phyloP scores from a whole-genome alignment of 2,113 vertebrate genomes.

The Sander lucioperca region DNA sequence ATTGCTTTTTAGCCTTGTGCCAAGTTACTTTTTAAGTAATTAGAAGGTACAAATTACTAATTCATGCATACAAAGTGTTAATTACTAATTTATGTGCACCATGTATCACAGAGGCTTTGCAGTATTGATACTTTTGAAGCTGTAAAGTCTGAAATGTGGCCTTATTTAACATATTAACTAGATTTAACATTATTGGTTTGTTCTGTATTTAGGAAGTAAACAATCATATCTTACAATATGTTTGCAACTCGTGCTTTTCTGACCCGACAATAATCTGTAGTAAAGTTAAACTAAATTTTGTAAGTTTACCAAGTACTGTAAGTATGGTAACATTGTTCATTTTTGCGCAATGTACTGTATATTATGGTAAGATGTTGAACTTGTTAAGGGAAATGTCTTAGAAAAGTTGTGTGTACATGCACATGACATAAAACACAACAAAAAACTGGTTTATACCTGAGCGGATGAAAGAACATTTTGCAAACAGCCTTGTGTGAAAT shows the following conservation, averaged over 20 bases:
- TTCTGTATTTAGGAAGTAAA: not conserved
- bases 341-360: not conserved
- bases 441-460: not conserved
- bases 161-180: no score
- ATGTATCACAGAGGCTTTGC: slow-evolving; percentile 13
- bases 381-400: not conserved
- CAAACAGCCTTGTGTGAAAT: slow-evolving; percentile 19
- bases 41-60: slow-evolving; percentile 15
- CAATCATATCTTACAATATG: not conserved
- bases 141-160: not conserved
- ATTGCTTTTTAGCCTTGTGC: not conserved
- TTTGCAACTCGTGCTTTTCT: not conserved
- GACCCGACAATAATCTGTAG: not conserved
- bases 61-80: slow-evolving; percentile 18
- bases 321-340: not conserved
- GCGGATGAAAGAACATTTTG: slow-evolving; percentile 15
- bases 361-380: not conserved
- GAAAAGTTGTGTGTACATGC: not conserved
- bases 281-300: not conserved
- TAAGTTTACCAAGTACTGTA: not conserved
- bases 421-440: not conserved
- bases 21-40: slow-evolving; percentile 2
- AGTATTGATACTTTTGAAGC: not conserved
- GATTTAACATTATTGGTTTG: not conserved
- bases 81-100: not conserved